Base-by-base conservation (phyloP, 2,888 invertebrate species). In the Drosophila meridiana region DNA sequence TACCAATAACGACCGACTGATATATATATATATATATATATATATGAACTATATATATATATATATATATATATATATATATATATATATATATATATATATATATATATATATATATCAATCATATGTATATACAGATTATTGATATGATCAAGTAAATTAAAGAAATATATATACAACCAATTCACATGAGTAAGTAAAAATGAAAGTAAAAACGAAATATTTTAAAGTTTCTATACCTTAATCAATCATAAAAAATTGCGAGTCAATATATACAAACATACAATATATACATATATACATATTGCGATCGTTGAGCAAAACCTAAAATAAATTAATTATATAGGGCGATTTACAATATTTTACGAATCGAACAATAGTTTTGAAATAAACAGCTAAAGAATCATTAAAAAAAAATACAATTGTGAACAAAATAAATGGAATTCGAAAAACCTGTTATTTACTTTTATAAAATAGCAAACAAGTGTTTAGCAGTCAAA, bases 81-180 rank as follows among this genome's bases (percentile, higher is more conserved):
- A 48, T 14, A 47, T 48, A 28, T 14, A 48, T 72, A 87, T 76
- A 87, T 85, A 80, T 80, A 86, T 86, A 68, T 62, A 74, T 53
- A 83, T 73, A 87, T 76, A 85, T 85, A 85, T 79, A 85, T 90
- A 88, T 88, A 86, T 63, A 76, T 40, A 84, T 71, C 82, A 34
- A 8, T 9, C 28, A 47, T 47, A 84, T 86, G 83, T 80, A 83
- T 80, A 85, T 40, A 40, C 7, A 40, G 4, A 6, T 40, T 40
- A 43, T 89, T 87, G 83, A 90, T 88, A 89, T 88, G 90, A 89
- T 90, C 90, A 89, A 84, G 81, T 82, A 87, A 81, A 84, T 72
- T 65, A 77, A 76, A 62, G 65, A 72, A 69, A 80, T 78, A 84
- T 83, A 88, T 83, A 85, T 83, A 83, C 78, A 84, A 74, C 40